phyloP scores from a whole-genome alignment of 92 coral and sea anemone genomes.

The Palythoa caribaeorum region DNA sequence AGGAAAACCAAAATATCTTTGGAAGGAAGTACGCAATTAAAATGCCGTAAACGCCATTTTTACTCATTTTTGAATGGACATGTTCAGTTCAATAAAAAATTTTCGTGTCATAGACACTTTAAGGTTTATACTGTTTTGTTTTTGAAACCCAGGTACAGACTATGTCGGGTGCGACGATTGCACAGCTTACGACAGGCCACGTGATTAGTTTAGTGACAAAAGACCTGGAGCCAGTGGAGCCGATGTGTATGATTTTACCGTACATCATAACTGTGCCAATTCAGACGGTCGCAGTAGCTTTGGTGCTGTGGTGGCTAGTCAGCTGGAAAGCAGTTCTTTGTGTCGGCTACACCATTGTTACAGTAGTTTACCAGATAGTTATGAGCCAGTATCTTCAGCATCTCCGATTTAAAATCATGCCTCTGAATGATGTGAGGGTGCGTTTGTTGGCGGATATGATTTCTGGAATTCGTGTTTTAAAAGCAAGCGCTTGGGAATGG shows the following conservation, averaged over 20 bases:
- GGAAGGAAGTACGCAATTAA: no score
- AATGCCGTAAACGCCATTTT: no score
- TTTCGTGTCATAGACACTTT: no score
- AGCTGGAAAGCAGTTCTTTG: slow-evolving; percentile 38
- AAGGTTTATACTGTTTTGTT: neutral
- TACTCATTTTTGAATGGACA: no score
- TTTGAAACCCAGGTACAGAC: slow-evolving; percentile 36
- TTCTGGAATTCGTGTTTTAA: slow-evolving; percentile 36
- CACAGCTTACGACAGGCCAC: slow-evolving; percentile 31
- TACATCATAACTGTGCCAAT: slow-evolving; percentile 30
- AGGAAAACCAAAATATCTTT: no score
- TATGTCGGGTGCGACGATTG: slow-evolving; percentile 27
- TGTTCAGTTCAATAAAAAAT: no score
- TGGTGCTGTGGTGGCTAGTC: slow-evolving; percentile 39
- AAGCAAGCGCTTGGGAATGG: slow-evolving; percentile 49
- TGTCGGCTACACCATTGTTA: slow-evolving; percentile 4
- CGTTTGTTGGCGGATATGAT: slow-evolving; percentile 44
- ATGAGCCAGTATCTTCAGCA: slow-evolving; percentile 18
- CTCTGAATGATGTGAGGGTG: slow-evolving; percentile 32
- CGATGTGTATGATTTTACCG: neutral
- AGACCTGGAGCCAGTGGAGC: slow-evolving; percentile 40
- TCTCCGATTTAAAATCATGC: slow-evolving; percentile 38
- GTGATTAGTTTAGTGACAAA: slow-evolving; percentile 35
- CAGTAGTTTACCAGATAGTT: neutral
- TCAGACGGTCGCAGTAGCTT: slow-evolving; percentile 13